Base-by-base conservation (phyloP, 1,140 invertebrate genomes). In the Oncopeltus fasciatus region DNA sequence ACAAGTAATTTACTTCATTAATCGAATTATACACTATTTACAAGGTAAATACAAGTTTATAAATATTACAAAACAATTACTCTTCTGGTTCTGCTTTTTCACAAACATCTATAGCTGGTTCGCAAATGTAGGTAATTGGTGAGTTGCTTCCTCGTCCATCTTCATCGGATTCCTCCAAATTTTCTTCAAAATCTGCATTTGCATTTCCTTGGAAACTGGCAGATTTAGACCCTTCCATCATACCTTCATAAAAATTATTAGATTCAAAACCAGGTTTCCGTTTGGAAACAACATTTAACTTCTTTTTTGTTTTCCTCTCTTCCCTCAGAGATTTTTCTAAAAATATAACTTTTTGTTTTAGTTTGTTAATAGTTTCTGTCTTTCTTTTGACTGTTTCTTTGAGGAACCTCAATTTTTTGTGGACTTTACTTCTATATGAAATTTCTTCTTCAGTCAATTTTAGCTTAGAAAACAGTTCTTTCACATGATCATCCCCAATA, bases 51-150 rank as follows among this genome's bases (percentile, higher is more conserved):
- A 38, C 31, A 38, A 38, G 14, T 8, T 38, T 38, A 38, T 38
- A 38, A 5, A 38, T 38, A 38, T 5, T 14, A 38, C 14, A 38
- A 38, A 14, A 14, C 31, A 16, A 38, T 38, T 14, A 38, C 5
- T 38, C 31, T 38, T 38, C 31, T 38, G 31, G 31, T 8, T 38
- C 14, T 5, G 31, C 5, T 14, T 38, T 38, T 38, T 38, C 31
- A 8, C 20, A 24, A 53, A 53, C 49, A 24, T 53, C 49, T 24
- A 53, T 53, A 53, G 49, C 49, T 27, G 49, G 49, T 53, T 53
- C 49, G 14, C 49, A 53, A 18, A 53, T 18, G 49, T 53, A 53
- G 4, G 49, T 53, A 8, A 53, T 53, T 24, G 49, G 49, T 8
- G 49, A 53, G 16, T 18, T 14, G 24, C 49, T 24, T 14, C 26